Percentiles rank a stretch among this genome's conserved stretches.
These are phyloP conservation scores for Babylonia areolata DNA, from an alignment of 1,140 invertebrate genomes.

Conservation along the genomic window DNA sequence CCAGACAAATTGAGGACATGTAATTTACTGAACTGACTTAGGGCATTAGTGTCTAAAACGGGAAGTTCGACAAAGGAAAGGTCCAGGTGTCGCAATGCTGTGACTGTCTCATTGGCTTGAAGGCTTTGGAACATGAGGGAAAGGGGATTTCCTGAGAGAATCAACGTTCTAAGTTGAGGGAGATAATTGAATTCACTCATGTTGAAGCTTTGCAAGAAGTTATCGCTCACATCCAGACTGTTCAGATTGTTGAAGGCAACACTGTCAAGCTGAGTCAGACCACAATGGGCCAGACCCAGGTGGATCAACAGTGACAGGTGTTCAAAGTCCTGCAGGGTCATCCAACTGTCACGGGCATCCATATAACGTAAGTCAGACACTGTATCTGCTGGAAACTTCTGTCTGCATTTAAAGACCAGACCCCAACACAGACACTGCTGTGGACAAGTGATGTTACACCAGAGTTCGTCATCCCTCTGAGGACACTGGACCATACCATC, in stretches of 20 bases:
- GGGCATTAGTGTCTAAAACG: background rate
- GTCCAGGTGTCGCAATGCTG: background rate
- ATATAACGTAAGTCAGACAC: no score
- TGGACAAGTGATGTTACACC: constrained; percentile 25
- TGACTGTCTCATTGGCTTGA: no score
- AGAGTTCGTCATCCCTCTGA: constrained; percentile 44
- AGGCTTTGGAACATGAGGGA: background rate
- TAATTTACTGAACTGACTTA: constrained; percentile 23
- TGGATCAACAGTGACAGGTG: no score
- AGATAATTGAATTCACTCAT: background rate
- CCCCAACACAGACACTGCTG: no score
- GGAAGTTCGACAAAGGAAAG: background rate
- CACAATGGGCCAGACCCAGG: no score
- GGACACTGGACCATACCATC: no score
- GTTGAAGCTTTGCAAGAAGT: background rate
- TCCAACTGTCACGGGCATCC: background rate
- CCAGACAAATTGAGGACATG: background rate
- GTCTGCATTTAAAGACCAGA: constrained; percentile 5
- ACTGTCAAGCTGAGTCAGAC: no score
- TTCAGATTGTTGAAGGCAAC: no score
- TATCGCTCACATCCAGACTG: no score
- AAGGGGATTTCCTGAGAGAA: constrained; percentile 24
- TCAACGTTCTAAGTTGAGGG: constrained; percentile 19
- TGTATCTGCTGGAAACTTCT: background rate
- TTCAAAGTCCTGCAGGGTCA: background rate